These are phyloP conservation scores for Heterodera filipjevi DNA, from an alignment of 2,888 invertebrate genomes.

Conservation along the genomic window DNA sequence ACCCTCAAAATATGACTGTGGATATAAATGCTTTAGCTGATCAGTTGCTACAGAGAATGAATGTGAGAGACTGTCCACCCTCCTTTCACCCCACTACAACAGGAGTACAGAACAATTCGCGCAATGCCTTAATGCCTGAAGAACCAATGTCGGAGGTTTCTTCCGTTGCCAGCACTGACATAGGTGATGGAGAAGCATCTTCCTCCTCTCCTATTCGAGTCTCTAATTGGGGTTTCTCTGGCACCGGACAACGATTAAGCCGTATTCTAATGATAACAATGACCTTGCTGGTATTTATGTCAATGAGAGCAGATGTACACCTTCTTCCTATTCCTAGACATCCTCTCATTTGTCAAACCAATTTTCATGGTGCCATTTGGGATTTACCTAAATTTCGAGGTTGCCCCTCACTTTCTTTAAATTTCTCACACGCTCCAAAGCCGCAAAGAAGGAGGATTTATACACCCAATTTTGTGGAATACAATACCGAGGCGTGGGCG, in stretches of 20 bases:
- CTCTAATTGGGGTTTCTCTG: neutral
- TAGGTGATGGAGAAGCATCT: neutral
- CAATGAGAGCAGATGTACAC: neutral
- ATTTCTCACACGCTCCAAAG: neutral
- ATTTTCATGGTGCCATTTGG: neutral
- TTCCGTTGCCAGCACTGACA: neutral
- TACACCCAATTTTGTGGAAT: neutral
- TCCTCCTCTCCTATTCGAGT: neutral
- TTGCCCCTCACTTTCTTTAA: neutral
- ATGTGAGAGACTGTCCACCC: neutral
- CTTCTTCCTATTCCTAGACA: neutral
- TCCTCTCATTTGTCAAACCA: conserved; percentile 3
- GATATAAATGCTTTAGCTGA: neutral
- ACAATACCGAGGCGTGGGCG: neutral
- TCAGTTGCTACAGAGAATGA: neutral
- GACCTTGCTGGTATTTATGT: neutral
- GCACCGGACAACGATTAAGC: neutral
- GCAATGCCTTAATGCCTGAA: no score
- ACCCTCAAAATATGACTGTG: neutral
- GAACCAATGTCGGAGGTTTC: no score
- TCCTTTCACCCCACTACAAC: no score
- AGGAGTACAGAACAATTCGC: no score
- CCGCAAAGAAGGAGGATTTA: conserved; percentile 3
- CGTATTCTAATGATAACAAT: neutral
- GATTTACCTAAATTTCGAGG: neutral